Conservation (phyloP, 1,140 invertebrate genomes). For the Pseudomyrmex pallidus region DNA sequence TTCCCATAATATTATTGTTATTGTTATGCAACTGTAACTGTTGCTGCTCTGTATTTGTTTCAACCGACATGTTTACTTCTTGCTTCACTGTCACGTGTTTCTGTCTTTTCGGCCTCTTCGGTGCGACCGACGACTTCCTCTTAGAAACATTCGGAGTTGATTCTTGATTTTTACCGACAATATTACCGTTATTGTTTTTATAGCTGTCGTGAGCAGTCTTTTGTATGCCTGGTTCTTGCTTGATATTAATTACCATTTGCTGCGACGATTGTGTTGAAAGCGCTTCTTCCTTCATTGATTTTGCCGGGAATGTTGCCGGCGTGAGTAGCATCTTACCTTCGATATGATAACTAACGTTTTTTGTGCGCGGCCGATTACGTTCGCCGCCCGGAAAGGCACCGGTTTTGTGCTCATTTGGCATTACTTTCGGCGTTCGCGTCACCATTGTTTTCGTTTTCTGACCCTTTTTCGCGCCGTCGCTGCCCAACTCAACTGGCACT, state of each 20-base stretch:
- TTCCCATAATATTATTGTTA: slow-evolving; percentile 74
- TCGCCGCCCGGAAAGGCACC: slow-evolving; percentile 83
- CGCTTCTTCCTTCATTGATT: slow-evolving; percentile 74
- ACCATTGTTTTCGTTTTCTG: slow-evolving; percentile 87
- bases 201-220: slow-evolving; percentile 72
- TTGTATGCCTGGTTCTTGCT: slow-evolving; percentile 77
- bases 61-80: slow-evolving; percentile 61
- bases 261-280: slow-evolving; percentile 11
- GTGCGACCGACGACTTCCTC: slow-evolving; percentile 48
- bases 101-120: slow-evolving; percentile 65
- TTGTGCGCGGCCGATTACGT: slow-evolving; percentile 87
- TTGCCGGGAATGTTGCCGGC: slow-evolving; percentile 82
- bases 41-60: slow-evolving; percentile 52
- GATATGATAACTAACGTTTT: slow-evolving; percentile 88
- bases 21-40: slow-evolving; percentile 8
- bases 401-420: slow-evolving; percentile 83
- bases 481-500: slow-evolving; percentile 85
- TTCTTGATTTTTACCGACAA: slow-evolving; percentile 71
- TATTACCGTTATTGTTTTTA: slow-evolving; percentile 80
- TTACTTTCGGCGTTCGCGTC: slow-evolving; percentile 85
- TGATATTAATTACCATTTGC: slow-evolving; percentile 74
- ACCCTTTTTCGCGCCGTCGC: slow-evolving; percentile 85
- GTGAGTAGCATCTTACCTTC: slow-evolving; percentile 83
- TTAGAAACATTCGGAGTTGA: slow-evolving; percentile 19
- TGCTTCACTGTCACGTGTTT: slow-evolving; percentile 74